Base-by-base conservation (phyloP, 2,797 vertebrate species). In the Sebastolobus alascanus region DNA sequence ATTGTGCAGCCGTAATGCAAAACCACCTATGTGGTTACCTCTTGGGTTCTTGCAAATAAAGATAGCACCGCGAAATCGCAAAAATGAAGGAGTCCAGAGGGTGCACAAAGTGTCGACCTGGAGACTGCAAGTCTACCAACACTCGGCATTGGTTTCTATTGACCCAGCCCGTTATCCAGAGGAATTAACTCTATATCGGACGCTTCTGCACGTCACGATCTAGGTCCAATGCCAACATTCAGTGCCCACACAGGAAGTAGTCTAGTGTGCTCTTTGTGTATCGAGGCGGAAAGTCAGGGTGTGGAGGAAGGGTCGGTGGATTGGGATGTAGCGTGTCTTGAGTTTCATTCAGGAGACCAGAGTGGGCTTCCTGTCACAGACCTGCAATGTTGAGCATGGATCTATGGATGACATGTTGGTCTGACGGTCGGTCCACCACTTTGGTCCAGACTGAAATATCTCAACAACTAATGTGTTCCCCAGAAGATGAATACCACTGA, bases 141-240 rank as follows among this genome's bases (percentile, higher is more conserved):
- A 25, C n/a, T 37, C 38, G 61, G n/a, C 31, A 50, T 14, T 68
- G 50, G 58, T 56, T 70, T 77, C 20, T 33, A 58, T 56, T 55
- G 52, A 58, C 66, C 66, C 20, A 35, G 14, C 27, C 37, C 20
- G 14, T n/a, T 8, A n/a, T 58, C 16, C 29, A 22, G 16, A 58
- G 38, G 38, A 43, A 37, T 16, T 37, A 27, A 31, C 20, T 31
- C 29, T 20, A 31, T 25, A 70, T 29, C 18, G 18, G 33, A 54
- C 12, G 8, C 31, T 37, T 60, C 4, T 75, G 50, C 52, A 40
- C 33, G 11, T 50, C 64, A 50, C 8, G 2, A 61, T 76, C 58
- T 27, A 20, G 63, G 8, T 67, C 37, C 37, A 43, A 5, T 18
- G 29, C 46, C 58, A 61, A 38, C 43, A 61, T 61, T 11, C 8